Conservation (phyloP, 2,797 vertebrate genomes). For the Alectoris magna region DNA sequence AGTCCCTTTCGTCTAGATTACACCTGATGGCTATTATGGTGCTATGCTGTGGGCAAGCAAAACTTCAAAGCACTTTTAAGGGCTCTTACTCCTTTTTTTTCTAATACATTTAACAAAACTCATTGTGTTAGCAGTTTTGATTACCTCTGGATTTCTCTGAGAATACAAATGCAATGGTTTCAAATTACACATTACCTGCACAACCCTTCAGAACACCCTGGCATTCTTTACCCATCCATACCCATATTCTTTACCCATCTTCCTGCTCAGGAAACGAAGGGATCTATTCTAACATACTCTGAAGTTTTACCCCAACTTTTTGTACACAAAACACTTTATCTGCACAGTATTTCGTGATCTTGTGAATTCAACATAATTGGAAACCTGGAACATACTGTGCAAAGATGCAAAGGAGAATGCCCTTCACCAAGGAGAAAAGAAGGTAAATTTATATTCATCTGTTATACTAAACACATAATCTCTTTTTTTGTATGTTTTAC, state of each 20-base stretch:
- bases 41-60: neutral
- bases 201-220: neutral
- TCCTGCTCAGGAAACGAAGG: neutral
- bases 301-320: neutral
- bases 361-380: neutral
- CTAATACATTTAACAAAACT: conserved; percentile 38
- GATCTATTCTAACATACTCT: neutral
- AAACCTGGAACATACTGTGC: neutral
- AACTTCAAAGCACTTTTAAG: conserved; percentile 56
- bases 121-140: conserved; percentile 14
- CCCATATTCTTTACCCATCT: neutral
- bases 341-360: neutral
- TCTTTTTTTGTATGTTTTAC: neutral
- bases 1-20: conserved; percentile 28
- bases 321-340: neutral
- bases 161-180: conserved; percentile 21
- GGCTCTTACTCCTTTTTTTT: neutral
- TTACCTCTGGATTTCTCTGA: conserved; percentile 30
- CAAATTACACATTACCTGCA: neutral
- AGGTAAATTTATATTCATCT: neutral
- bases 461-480: neutral
- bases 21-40: conserved; percentile 21
- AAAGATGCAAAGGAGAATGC: neutral
- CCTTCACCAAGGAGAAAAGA: neutral
- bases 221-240: neutral